A percentile compares a stretch with the other conserved stretches of the same genome.
phyloP scores from a whole-genome alignment of 2,888 invertebrate species.

The Leistus spinibarbis region DNA sequence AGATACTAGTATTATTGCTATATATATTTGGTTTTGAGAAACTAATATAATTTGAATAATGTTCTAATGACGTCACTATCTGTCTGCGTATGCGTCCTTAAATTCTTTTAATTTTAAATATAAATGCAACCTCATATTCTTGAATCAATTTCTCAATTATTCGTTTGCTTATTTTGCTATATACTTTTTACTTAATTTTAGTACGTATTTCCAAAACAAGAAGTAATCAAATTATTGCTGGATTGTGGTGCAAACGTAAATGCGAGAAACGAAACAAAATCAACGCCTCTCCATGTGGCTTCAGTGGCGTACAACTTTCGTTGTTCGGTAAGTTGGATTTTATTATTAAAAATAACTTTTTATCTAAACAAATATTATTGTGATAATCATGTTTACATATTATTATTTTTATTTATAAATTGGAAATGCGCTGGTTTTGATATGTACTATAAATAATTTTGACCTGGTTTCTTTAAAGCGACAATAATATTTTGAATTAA shows the following conservation, averaged over 20 bases:
- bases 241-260: slow-evolving; percentile 79
- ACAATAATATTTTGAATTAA: too few relatives aligned
- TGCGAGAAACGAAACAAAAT: slow-evolving; percentile 75
- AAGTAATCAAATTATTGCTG: slow-evolving; percentile 73
- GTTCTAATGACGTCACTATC: too few relatives aligned
- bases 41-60: too few relatives aligned
- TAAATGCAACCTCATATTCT: too few relatives aligned
- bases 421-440: neutral
- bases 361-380: neutral
- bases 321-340: slow-evolving; percentile 63
- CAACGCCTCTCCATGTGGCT: slow-evolving; percentile 83
- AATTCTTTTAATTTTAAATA: too few relatives aligned
- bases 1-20: too few relatives aligned
- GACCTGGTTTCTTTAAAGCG: too few relatives aligned
- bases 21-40: too few relatives aligned
- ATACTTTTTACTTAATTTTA: slow-evolving; percentile 50
- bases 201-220: slow-evolving; percentile 75
- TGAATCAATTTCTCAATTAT: neutral
- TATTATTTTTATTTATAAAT: neutral
- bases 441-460: neutral
- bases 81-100: too few relatives aligned
- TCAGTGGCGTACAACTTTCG: slow-evolving; percentile 77
- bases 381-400: neutral
- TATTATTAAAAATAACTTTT: neutral
- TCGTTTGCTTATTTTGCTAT: neutral